Conservation (phyloP, 2,888 invertebrate genomes). For the Papilio elwesi region DNA sequence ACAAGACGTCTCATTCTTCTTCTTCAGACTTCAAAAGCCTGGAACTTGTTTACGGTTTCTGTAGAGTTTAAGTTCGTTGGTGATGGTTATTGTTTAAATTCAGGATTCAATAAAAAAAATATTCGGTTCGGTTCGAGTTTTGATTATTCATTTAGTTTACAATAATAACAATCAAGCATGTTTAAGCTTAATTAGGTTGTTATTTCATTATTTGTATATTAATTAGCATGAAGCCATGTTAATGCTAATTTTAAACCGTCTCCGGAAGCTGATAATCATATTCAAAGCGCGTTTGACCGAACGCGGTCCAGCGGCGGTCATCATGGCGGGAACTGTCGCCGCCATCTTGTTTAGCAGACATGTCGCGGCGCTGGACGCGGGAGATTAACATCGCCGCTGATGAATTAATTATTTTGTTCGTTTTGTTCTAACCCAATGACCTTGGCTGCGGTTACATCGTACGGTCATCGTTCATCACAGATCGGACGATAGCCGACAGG, state of each 20-base stretch:
- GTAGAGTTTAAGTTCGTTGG: too few species aligned
- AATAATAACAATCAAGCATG: neutral
- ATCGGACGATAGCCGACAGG: slow-evolving; percentile 68
- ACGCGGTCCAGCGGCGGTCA: slow-evolving; percentile 54
- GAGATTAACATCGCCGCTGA: slow-evolving; percentile 51
- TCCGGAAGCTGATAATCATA: slow-evolving; percentile 30
- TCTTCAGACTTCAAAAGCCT: too few species aligned
- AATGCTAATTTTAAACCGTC: slow-evolving; percentile 13
- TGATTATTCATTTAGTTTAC: neutral
- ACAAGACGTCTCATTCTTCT: too few species aligned
- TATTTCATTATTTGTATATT: neutral
- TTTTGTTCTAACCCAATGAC: slow-evolving; percentile 70
- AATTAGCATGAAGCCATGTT: slow-evolving; percentile 12
- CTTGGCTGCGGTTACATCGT: slow-evolving; percentile 70
- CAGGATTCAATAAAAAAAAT: neutral
- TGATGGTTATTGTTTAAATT: too few species aligned
- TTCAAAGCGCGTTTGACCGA: slow-evolving; percentile 31
- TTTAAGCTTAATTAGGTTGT: neutral
- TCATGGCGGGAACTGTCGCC: slow-evolving; percentile 56
- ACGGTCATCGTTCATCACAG: slow-evolving; percentile 71
- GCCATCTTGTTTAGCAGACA: slow-evolving; percentile 40
- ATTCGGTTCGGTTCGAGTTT: neutral
- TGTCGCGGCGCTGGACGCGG: slow-evolving; percentile 46
- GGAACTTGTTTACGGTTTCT: too few species aligned
- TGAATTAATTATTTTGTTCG: slow-evolving; percentile 65